Evolutionary conservation across 2,797 vertebrate species (phyloP), one percentile per base, ranked within the genome.

Genomic region (Crenuchus spilurus): DNA sequence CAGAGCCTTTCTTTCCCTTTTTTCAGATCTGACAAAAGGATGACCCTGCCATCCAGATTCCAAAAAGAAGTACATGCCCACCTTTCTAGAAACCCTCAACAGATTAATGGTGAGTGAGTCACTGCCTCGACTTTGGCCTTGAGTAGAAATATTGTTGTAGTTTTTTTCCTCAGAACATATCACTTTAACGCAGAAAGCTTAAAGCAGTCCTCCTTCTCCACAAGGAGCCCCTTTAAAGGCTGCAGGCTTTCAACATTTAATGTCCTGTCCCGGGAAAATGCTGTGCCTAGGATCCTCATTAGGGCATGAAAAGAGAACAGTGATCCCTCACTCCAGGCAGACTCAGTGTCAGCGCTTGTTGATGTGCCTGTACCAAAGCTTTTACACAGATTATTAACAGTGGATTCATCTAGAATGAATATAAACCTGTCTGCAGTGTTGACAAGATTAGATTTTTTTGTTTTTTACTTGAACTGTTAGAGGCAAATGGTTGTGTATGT

Each of bases 61-160:
- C 95, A 96, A 75, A 97, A 94, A 83, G 94, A 97, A 82, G 88
- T 95, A 55, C 93, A 95, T 26, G 87, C 88, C 78, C 92, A 93
- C 82, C 89, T 94, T 13, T 94, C 94, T 77, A 93, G 90, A 85
- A 94, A 93, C 74, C 82, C 87, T 51, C 88, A 85, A 70, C 94
- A 93, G 75, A 87, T 82, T 42, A 88, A 84, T 52, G 80, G 96
- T 98, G 92, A 88, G 91, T 64, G 39, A 63, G 14, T 44, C 16
- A 18, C 16, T 63, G 26, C 41, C 4, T 57, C 18, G 30, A 3
- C 14, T 46, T 30, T 22, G 37, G 24, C 37, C 20, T 18, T 30
- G 8, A 28, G 4, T 28, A 9, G 6, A 46, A 26, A 62, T n/a
- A 42, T 16, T 16, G 39, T 28, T 39, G 20, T 60, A 14, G 7